phyloP scores from a whole-genome alignment of 1,140 invertebrate species.

The Penaeus indicus region DNA sequence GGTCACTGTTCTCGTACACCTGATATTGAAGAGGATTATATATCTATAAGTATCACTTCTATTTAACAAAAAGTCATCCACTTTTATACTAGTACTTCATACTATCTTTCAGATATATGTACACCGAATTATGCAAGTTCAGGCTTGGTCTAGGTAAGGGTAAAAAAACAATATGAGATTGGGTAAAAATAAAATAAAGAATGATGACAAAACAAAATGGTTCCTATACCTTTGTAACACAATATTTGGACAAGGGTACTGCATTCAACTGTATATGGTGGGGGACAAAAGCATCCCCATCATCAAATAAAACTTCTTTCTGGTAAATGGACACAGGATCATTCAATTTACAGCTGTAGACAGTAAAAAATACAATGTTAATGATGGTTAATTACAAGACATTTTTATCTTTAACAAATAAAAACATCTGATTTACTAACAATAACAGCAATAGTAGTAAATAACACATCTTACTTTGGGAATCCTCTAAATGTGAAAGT shows the following conservation, averaged over 20 bases:
- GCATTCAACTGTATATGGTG: conserved; percentile 49
- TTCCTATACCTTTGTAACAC: conserved; percentile 48
- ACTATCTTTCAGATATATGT: too few species aligned
- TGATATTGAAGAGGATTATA: background rate
- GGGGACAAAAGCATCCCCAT: conserved; percentile 56
- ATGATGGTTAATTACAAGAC: background rate
- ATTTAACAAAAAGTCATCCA: background rate
- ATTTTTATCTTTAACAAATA: too few species aligned
- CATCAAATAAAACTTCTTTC: conserved; percentile 55
- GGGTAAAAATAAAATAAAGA: too few species aligned
- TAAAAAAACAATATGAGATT: too few species aligned
- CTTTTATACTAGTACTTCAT: background rate
- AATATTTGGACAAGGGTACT: conserved; percentile 37
- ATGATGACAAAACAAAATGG: background rate
- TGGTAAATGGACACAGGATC: conserved; percentile 53
- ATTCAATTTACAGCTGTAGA: conserved; percentile 42
- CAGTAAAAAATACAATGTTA: background rate
- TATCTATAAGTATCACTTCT: background rate
- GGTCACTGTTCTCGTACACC: conserved; percentile 38
- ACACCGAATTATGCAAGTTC: too few species aligned
- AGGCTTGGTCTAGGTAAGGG: too few species aligned
- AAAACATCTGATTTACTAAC: too few species aligned
- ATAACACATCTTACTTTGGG: conserved; percentile 18
- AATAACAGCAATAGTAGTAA: background rate
- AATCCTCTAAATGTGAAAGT: conserved; percentile 38